Base-by-base conservation (phyloP, 2,797 vertebrate genomes). In the Caiman crocodilus region DNA sequence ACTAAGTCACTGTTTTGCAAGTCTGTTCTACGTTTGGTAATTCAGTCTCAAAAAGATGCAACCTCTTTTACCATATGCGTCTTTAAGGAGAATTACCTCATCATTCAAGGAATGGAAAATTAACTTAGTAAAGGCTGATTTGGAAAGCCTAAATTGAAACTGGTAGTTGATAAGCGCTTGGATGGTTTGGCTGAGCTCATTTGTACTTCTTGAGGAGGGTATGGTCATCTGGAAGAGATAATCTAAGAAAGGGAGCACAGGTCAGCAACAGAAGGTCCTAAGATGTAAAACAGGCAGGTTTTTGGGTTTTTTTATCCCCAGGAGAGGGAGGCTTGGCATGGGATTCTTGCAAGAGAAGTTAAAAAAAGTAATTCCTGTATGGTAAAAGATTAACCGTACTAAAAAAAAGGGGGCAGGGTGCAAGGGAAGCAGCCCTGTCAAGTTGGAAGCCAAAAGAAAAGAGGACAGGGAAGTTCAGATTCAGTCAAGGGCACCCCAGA, bases 381-480 rank as follows among this genome's bases (percentile, higher is more conserved):
- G n/a, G 92, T 4, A 82, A 85, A 18, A 87, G 64, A 6, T 26
- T 26, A 5, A 55, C 7, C 14, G n/a, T n/a, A n/a, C n/a, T n/a
- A 50, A 50, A 86, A 67, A 92, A 95, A 92, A 87, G 10, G 20
- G 73, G 82, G 6, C 4, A 3, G 0, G 0, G 76, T 79, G 87
- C 55, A 74, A 64, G 28, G 50, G 42, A 50, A 87, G 42, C 56
- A 20, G 17, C 8, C 85, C 77, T 1, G 42, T 80, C 58, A 91
- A 91, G 82, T 11, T 78, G 50, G 42, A 84, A 42, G 55, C 79
- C 87, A 78, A 28, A 90, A 76, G 16, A 85, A 93, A 95, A 92
- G 2, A 67, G 28, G 17, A 60, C 32, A 87, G 61, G 28, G 84
- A 92, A 90, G 89, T n/a, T 82, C 58, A 69, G 1, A 5, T n/a